A percentile compares a stretch with the other conserved stretches of the same genome.
These are phyloP conservation scores for Cebus imitator DNA, from an alignment of 2,113 vertebrate genomes.

Conservation along the genomic window DNA sequence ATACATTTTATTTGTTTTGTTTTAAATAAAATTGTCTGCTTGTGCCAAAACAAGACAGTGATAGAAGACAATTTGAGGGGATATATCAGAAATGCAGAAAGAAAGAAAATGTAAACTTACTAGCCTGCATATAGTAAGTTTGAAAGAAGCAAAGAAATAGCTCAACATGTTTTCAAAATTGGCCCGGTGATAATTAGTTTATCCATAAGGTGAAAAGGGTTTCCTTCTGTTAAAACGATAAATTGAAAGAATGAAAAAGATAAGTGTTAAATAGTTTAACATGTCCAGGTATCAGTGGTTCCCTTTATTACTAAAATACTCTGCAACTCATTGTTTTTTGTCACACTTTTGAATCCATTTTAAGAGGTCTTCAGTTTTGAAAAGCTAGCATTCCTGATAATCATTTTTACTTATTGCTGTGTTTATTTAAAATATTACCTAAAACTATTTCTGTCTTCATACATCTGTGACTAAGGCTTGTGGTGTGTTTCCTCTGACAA, in stretches of 20 bases:
- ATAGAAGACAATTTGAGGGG: not conserved
- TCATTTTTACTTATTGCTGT: not conserved
- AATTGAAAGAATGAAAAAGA: not conserved
- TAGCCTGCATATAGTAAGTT: not conserved
- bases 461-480: not conserved
- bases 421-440: not conserved
- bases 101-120: not conserved
- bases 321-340: not conserved
- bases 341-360: not conserved
- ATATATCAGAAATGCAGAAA: not conserved
- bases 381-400: not conserved
- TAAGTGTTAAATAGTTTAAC: not conserved
- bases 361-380: not conserved
- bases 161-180: not conserved
- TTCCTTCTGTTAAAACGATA: not conserved
- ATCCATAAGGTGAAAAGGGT: not conserved
- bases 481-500: not conserved
- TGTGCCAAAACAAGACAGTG: not conserved
- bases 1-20: not conserved
- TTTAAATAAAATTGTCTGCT: conserved; percentile 15
- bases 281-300: not conserved
- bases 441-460: not conserved
- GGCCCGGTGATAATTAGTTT: not conserved
- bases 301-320: not conserved
- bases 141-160: not conserved